These are phyloP conservation scores for Centropus unirufus DNA, from an alignment of 2,113 vertebrate species.

Conservation along the genomic window DNA sequence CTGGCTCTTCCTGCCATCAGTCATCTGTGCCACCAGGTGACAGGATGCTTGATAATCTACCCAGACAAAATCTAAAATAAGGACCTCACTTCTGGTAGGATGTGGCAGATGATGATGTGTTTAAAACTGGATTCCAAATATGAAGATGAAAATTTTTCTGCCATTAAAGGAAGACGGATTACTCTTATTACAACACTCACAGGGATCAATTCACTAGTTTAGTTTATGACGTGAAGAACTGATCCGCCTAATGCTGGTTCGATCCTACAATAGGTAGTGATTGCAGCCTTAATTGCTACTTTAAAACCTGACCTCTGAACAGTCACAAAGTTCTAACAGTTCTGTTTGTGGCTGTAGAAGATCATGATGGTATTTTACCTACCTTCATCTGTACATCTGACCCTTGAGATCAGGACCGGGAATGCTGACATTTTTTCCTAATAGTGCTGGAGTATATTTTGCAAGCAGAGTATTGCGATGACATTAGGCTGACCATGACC, in stretches of 20 bases:
- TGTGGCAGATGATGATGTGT: not conserved
- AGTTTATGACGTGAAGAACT: not conserved
- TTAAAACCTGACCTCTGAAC: not conserved
- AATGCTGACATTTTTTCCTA: not conserved
- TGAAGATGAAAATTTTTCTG: not conserved
- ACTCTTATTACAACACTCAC: fast-evolving
- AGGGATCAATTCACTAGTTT: not conserved
- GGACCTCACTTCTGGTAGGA: not conserved
- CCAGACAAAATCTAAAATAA: not conserved
- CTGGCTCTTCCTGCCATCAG: not conserved
- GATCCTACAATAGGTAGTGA: not conserved
- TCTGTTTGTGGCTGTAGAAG: not conserved
- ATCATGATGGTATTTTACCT: not conserved
- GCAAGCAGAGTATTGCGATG: not conserved
- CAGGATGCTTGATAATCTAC: not conserved
- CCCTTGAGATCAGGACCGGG: not conserved
- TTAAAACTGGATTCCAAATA: slow-evolving; percentile 1
- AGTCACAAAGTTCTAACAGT: not conserved
- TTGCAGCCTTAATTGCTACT: not conserved
- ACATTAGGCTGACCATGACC: not conserved
- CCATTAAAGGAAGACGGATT: not conserved
- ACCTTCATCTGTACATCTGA: not conserved
- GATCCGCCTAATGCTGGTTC: not conserved
- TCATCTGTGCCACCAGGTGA: not conserved
- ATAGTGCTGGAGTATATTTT: not conserved